Evolutionary conservation across 2,113 vertebrate genomes (phyloP).

Genomic region (Pterophyllum scalare): DNA sequence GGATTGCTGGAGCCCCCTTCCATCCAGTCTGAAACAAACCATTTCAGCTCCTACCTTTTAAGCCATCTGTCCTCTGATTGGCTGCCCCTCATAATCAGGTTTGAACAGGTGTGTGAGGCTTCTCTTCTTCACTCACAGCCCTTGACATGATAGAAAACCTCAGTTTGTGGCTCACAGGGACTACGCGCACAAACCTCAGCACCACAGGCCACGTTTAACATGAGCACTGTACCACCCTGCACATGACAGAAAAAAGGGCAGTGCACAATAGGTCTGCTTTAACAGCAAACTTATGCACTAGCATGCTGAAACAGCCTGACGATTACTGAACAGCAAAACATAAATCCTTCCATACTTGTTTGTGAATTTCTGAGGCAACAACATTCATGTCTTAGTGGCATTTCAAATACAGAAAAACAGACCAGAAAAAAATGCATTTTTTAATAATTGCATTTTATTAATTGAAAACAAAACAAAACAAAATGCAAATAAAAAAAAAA

Average conservation of each 20-base stretch:
- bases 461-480: constrained; percentile 79
- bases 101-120: background rate
- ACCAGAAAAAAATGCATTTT: constrained; percentile 44
- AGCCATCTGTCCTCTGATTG: background rate
- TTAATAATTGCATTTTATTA: constrained; percentile 85
- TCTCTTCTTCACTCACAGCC: background rate
- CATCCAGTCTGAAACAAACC: background rate
- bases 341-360: background rate
- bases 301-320: no score
- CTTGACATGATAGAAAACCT: no score
- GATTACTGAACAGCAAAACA: background rate
- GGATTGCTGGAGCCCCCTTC: background rate
- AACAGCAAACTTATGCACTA: background rate
- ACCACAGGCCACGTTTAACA: background rate
- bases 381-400: background rate
- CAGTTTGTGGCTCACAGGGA: background rate
- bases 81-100: background rate
- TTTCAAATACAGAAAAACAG: background rate
- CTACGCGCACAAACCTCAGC: background rate
- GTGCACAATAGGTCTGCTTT: background rate
- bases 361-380: background rate
- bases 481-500: constrained; percentile 48
- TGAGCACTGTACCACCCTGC: no score
- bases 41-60: background rate
- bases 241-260: background rate